Base-by-base conservation (phyloP, 2,797 vertebrate genomes). In the Gephyroberyx darwinii region DNA sequence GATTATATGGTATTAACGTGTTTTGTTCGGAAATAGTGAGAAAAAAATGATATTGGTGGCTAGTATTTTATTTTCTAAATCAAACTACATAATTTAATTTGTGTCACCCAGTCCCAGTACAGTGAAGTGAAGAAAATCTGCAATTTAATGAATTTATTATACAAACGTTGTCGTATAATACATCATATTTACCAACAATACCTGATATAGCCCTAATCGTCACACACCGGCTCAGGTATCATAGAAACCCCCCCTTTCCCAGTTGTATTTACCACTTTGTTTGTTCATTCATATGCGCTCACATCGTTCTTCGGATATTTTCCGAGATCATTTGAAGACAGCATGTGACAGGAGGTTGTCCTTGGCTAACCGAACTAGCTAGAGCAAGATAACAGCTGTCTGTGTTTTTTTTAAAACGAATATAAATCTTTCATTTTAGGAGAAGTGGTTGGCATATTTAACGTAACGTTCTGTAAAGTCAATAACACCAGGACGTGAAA, bases 321-420 rank as follows among this genome's bases (percentile, higher is more conserved):
- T 86, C 86, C 84, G 59, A 77, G 0, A 8, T 6, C 17, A 39
- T 57, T 0, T 7, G 2, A 81, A 77, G 10, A 5, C 74, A 63
- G 14, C 31, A 12, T 51, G 64, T 89, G 84, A 89, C 83, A 84
- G 79, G 50, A 75, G 79, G 69, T 65, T 86, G 74, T 77, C 83
- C 82, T 84, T 81, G 51, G 79, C 53, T 84, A 85, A 57, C 81
- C 1, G 57, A 35, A 35, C 39, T 41, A 43, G 65, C 73, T 51
- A 16, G 1, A 14, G 33, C 54, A n/a, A 83, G 77, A 45, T 16
- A 60, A 19, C 37, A 41, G 9, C 9, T 10, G 41, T 43, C 12
- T 43, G 12, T 43, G 41, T 43, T 16, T 73, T 77, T 26, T 26
- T 26, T 2, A 2, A 75, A 76, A 76, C 76, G n/a, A 54, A 22